Evolutionary conservation across 2,113 vertebrate species (phyloP), one percentile per base, ranked within the genome.

Genomic region (Grus americana): DNA sequence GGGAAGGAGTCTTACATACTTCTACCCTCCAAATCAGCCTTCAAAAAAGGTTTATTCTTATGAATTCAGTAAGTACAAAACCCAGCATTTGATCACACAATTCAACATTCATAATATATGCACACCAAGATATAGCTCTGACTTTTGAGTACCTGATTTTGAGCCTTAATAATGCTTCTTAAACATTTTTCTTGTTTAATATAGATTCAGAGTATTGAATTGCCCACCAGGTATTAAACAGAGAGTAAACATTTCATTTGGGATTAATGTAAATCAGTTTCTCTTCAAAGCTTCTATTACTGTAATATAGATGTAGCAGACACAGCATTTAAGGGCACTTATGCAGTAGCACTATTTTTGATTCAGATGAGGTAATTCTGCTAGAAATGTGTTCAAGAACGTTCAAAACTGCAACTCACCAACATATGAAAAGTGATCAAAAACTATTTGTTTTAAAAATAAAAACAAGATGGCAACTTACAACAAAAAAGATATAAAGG

Each of bases 221-320:
- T 89, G 49, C 86, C 72, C 73, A 84, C 11, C 80, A 67, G 61
- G 79, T 86, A 94, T 92, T 94, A 93, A 94, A 78, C n/a, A 86
- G 27, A 85, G 34, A 88, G 59, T 85, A 95, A 96, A 91, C 79
- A 94, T 83, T 96, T 95, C 62, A 93, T 88, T 86, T 73, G 71
- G 62, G 81, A 88, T 85, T 92, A 90, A 90, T 29, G 70, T 72
- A 74, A 79, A 90, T 79, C 81, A 50, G 47, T 36, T 91, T 91
- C 59, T 73, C 91, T 92, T 66, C 87, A 79, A 89, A 82, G 66
- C 29, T 83, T 87, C 76, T 92, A 66, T 95, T 93, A 86, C 36
- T 88, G 42, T 55, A 82, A 94, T 55, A 76, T 19, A 85, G 44
- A 91, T 50, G 42, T 50, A 88, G 57, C 87, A 91, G 42, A 88